phyloP scores from a whole-genome alignment of 2,888 invertebrate genomes.

The Leuctra nigra region DNA sequence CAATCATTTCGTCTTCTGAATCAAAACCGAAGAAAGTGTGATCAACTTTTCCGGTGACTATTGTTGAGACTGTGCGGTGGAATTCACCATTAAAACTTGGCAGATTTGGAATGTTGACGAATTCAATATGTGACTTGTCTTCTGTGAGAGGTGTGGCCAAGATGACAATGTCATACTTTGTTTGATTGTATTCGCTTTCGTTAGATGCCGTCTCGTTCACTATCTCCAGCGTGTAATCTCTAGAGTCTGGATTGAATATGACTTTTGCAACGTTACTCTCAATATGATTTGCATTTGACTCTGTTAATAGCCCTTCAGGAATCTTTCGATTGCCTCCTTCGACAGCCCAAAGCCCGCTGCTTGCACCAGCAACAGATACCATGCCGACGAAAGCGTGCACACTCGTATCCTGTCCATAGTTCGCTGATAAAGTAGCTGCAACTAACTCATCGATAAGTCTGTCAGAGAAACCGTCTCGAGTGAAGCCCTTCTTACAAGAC shows the following conservation, averaged over 20 bases:
- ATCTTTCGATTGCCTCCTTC: conserved; percentile 52
- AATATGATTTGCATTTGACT: conserved; percentile 40
- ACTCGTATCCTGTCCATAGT: conserved; percentile 53
- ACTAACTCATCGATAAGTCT: conserved; percentile 49
- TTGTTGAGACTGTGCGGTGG: conserved; percentile 49
- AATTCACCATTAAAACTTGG: conserved; percentile 40
- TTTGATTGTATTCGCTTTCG: conserved; percentile 38
- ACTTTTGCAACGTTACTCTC: conserved; percentile 37
- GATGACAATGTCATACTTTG: conserved; percentile 53
- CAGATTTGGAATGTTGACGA: conserved; percentile 40
- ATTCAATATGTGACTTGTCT: conserved; percentile 40
- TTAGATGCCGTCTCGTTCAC: conserved; percentile 2
- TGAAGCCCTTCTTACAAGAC: conserved; percentile 39
- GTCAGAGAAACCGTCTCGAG: conserved; percentile 41
- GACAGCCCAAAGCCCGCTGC: conserved; percentile 49
- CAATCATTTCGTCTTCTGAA: conserved; percentile 34
- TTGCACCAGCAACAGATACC: conserved; percentile 49
- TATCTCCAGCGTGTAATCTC: conserved; percentile 24
- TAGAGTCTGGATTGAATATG: conserved; percentile 32
- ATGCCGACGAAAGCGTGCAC: conserved; percentile 51
- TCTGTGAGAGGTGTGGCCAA: conserved; percentile 49
- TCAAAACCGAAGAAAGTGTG: conserved; percentile 40
- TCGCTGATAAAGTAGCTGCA: conserved; percentile 46
- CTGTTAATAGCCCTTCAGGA: conserved; percentile 38
- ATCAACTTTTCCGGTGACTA: conserved; percentile 42